Base-by-base conservation (phyloP, 2,888 invertebrate genomes). In the Chloroclystis v-ata region DNA sequence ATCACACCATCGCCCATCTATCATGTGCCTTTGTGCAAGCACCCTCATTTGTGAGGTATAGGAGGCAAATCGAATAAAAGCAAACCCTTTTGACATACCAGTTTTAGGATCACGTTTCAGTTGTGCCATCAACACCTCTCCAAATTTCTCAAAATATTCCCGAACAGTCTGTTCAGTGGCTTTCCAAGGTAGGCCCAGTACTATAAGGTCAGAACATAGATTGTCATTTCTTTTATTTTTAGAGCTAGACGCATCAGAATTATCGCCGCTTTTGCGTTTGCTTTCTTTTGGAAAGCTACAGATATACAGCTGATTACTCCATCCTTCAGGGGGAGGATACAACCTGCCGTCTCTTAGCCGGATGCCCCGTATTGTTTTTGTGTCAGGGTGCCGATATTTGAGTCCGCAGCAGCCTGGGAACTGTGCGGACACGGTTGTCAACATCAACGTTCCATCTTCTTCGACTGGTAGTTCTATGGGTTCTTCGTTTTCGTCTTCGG, bases 1-100 rank as follows among this genome's bases (percentile, higher is more conserved):
- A 89, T 99, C 98, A 89, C 99, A 99, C 96, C 97, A 97, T 64
- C 99, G 90, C 0, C 98, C 98, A 87, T 98, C 98, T 64, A 99
- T 98, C 91, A 97, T 94, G 82, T 98, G 98, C 58, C 97, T 91
- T 75, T 97, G 96, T 6, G 97, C 94, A 56, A 99, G 89, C 35
- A 97, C 98, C 72, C 97, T 92, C 89, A 96, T 93, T 82, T 99
- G 99, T 46, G 97, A 94, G 67, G 98, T 97, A 76, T 97, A 97
- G 57, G 95, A 95, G 45, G 94, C 94, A 88, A 99, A 99, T 63
- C 98, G 90, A 56, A 99, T 97, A 81, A 99, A 99, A 54, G 99
- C 99, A 84, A 99, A 99, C 43, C 99, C 99, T 86, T 98, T 98
- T 1, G 98, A 98, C 81, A 97, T 97, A 35, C 97, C 97, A 24